These are phyloP conservation scores for Fratercula arctica DNA, from an alignment of 2,797 vertebrate species.

Conservation along the genomic window DNA sequence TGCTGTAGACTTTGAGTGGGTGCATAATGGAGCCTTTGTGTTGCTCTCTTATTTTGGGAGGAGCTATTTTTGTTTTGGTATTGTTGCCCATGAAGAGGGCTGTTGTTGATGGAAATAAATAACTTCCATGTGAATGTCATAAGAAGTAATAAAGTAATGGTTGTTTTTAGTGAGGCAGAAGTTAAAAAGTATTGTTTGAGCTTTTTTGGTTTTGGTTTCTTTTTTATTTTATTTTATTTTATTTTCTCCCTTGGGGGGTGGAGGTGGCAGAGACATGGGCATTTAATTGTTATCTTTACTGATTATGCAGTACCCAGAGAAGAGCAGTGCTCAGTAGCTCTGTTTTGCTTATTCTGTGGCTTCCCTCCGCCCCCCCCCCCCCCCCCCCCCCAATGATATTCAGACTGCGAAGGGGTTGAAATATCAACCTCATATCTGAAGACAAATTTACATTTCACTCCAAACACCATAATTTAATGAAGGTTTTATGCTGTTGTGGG, in stretches of 20 bases:
- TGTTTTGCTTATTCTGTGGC: slow-evolving; percentile 29
- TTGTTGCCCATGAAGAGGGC: background rate
- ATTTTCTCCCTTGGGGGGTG: background rate
- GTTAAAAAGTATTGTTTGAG: background rate
- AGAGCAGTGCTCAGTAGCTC: background rate
- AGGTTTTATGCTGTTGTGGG: slow-evolving; percentile 73
- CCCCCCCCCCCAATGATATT: slow-evolving; percentile 43
- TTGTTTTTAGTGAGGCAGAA: background rate
- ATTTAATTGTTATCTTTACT: slow-evolving; percentile 1
- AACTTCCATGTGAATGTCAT: background rate
- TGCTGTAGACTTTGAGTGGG: background rate
- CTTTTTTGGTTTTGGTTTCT: background rate
- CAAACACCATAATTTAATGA: slow-evolving; percentile 78
- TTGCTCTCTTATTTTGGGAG: background rate
- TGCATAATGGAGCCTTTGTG: background rate
- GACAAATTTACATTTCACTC: slow-evolving; percentile 79
- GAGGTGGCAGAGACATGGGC: background rate
- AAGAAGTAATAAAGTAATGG: background rate
- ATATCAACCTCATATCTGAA: slow-evolving; percentile 73
- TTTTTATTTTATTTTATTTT: background rate
- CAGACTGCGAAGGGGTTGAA: slow-evolving; percentile 62
- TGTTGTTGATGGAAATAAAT: background rate
- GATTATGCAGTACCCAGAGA: background rate
- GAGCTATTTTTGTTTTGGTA: background rate
- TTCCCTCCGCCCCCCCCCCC: background rate